Base-by-base conservation (phyloP, 2,113 vertebrate species). In the Orthonyx spaldingii region DNA sequence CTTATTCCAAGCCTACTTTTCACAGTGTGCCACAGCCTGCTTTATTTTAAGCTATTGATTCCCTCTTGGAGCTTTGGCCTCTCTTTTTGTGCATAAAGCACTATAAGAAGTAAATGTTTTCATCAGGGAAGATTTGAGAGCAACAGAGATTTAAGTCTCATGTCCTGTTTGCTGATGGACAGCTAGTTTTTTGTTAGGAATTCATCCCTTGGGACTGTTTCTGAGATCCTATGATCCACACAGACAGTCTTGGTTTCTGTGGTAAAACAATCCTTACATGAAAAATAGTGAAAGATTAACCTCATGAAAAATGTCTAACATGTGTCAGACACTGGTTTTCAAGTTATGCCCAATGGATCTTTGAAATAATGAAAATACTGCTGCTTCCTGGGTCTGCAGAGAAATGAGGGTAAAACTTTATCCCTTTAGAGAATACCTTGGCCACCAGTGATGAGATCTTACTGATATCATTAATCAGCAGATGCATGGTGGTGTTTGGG, bases 131-230 rank as follows among this genome's bases (percentile, higher is more conserved):
- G 37, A 13, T 74, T 56, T 81, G 42, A 52, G 49, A 80, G 18
- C 14, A 74, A 18, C 0, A 4, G 7, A 69, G 42, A 50, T 30
- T 24, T 16, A 30, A 56, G 17, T 23, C 15, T 41, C 0, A 1
- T 39, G 66, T 49, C 32, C 46, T 84, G 26, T 81, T 85, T 59
- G 56, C 49, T 76, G 55, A 35, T 42, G 56, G 63, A 57, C 13
- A 60, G 21, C 13, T 72, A 1, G 2, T 3, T 60, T 87, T 63
- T 44, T 32, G 16, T 59, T 46, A 42, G 46, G 71, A 33, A 19
- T 72, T 83, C 11, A n/a, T 32, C 33, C 46, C 19, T 17, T 60
- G 37, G 39, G 35, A 55, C 30, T 2, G 3, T 74, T 75, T 5
- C 52, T 72, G 64, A 33, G 12, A 44, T n/a, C 21, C 24, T 46